Percentiles rank a stretch among this genome's conserved stretches.
phyloP scores from a whole-genome alignment of 2,888 invertebrate species.

The Cordylochernes scorpioides region DNA sequence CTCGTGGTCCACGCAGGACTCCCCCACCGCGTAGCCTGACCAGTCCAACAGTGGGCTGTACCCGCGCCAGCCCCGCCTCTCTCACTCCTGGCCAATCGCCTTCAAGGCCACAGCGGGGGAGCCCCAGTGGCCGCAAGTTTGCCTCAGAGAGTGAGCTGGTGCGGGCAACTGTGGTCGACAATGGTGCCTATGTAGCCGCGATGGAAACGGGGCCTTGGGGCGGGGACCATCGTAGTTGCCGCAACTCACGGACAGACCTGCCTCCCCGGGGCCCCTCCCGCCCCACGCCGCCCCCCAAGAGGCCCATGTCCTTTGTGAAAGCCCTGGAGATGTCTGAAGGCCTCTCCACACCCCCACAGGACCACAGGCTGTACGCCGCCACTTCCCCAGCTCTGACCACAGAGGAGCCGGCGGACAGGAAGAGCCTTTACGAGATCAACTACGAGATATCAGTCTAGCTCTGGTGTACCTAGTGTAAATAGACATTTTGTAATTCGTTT shows the following conservation, averaged over 20 bases:
- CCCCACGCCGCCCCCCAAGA: conserved; percentile 6
- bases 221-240: neutral
- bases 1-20: conserved; percentile 5
- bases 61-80: conserved; percentile 3
- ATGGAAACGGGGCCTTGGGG: conserved; percentile 2
- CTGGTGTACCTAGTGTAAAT: no score
- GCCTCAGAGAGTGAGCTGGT: conserved; percentile 13
- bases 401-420: conserved; percentile 4
- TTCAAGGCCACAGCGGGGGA: conserved; percentile 6
- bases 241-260: conserved; percentile 2
- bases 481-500: no score
- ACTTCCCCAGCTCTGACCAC: conserved; percentile 1
- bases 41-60: conserved; percentile 6
- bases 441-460: conserved; percentile 15
- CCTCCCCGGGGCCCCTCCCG: conserved; percentile 1
- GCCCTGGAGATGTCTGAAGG: conserved; percentile 22
- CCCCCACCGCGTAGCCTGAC: conserved; percentile 11
- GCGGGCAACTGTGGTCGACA: conserved; percentile 8
- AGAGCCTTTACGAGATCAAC: conserved; percentile 15
- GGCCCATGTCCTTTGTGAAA: conserved; percentile 16
- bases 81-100: conserved; percentile 10
- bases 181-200: conserved; percentile 10
- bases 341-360: conserved; percentile 1
- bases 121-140: conserved; percentile 11
- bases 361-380: conserved; percentile 3